A percentile compares a stretch with the other conserved stretches of the same genome.
phyloP scores from a whole-genome alignment of 2,888 invertebrate genomes.

The Melinopterus prodromus region DNA sequence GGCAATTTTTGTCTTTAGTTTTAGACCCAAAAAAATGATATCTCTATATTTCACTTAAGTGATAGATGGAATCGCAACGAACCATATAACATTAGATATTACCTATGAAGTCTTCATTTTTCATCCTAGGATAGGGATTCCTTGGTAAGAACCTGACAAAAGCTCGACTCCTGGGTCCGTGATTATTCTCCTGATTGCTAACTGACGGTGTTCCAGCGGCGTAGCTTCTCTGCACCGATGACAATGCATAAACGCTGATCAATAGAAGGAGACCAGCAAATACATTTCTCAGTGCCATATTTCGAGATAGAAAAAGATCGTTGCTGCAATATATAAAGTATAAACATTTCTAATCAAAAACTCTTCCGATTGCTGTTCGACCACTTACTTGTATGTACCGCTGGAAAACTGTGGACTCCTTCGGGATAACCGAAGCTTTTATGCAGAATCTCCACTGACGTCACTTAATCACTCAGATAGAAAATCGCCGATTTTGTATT shows the following conservation, averaged over 20 bases:
- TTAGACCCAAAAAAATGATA: background rate
- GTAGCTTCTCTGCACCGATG: slow-evolving; percentile 37
- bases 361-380: background rate
- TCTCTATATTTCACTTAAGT: no score
- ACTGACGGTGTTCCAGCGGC: slow-evolving; percentile 40
- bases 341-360: background rate
- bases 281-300: slow-evolving; percentile 24
- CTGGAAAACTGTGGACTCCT: background rate
- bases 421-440: background rate
- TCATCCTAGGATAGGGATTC: slow-evolving; percentile 48
- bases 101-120: slow-evolving; percentile 53
- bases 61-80: no score
- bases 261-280: slow-evolving; percentile 23
- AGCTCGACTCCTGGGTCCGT: slow-evolving; percentile 45
- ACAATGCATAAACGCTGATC: slow-evolving; percentile 21
- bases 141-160: slow-evolving; percentile 44
- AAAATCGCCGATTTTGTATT: background rate
- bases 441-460: background rate
- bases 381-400: background rate
- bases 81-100: slow-evolving; percentile 26
- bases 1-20: background rate
- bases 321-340: background rate
- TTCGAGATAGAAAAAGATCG: background rate
- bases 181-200: slow-evolving; percentile 41
- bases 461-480: background rate